These are phyloP conservation scores for Shargacucullia verbasci DNA, from an alignment of 2,888 invertebrate genomes.

Conservation along the genomic window DNA sequence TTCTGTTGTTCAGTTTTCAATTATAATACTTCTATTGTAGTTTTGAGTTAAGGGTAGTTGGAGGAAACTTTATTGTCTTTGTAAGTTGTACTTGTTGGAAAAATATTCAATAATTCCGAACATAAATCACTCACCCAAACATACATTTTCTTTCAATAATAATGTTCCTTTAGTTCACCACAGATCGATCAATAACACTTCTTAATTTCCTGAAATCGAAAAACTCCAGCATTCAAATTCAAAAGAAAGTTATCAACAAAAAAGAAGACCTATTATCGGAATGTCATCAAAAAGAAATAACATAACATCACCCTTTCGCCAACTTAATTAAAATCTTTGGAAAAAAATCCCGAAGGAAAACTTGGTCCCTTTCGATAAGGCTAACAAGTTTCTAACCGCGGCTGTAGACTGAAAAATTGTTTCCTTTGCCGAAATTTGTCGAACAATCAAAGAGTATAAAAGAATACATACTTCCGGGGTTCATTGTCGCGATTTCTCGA, in stretches of 20 bases:
- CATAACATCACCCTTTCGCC: slow-evolving; percentile 76
- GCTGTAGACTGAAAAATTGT: slow-evolving; percentile 47
- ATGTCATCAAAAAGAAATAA: slow-evolving; percentile 87
- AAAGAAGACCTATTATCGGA: slow-evolving; percentile 79
- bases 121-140: background rate
- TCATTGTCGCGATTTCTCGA: slow-evolving; percentile 38
- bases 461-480: slow-evolving; percentile 40
- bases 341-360: slow-evolving; percentile 49
- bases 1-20: slow-evolving; percentile 45
- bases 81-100: background rate
- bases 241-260: slow-evolving; percentile 72
- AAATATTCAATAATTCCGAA: background rate
- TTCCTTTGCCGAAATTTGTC: slow-evolving; percentile 48
- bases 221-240: slow-evolving; percentile 70
- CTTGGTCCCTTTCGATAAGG: slow-evolving; percentile 50
- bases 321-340: slow-evolving; percentile 82
- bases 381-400: slow-evolving; percentile 53
- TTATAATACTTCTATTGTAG: slow-evolving; percentile 46
- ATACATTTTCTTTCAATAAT: background rate
- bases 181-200: too few species aligned
- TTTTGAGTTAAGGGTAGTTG: slow-evolving; percentile 26
- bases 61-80: slow-evolving; percentile 1
- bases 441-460: slow-evolving; percentile 51
- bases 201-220: slow-evolving; percentile 34
- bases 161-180: too few species aligned